These are phyloP conservation scores for Oxystoma pomonae DNA, from an alignment of 2,888 invertebrate species.

Conservation along the genomic window DNA sequence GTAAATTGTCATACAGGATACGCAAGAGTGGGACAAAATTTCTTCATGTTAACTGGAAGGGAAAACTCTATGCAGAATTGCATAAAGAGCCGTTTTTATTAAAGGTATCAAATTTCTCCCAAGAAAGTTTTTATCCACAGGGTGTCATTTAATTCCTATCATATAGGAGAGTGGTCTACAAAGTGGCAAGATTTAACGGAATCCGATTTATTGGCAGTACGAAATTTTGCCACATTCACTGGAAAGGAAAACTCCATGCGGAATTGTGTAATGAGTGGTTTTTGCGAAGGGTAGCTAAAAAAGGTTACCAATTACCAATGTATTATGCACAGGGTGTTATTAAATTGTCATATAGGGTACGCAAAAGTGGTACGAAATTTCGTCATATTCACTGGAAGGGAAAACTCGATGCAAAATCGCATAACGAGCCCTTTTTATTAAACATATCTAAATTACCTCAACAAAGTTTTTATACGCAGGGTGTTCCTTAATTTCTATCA, in stretches of 20 bases:
- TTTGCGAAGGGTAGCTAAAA: slow-evolving; percentile 68
- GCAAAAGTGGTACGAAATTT: too few relatives aligned
- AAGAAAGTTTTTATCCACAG: too few relatives aligned
- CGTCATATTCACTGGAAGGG: too few relatives aligned
- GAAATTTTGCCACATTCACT: slow-evolving; percentile 74
- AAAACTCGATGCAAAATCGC: too few relatives aligned
- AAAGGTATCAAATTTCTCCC: slow-evolving; percentile 67
- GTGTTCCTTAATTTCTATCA: too few relatives aligned
- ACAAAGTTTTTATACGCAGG: too few relatives aligned
- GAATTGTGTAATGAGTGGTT: slow-evolving; percentile 87
- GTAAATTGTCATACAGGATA: too few relatives aligned
- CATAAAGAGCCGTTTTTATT: slow-evolving; percentile 85
- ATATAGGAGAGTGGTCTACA: slow-evolving; percentile 64
- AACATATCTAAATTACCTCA: too few relatives aligned
- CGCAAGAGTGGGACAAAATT: slow-evolving; percentile 67
- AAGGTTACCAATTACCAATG: too few relatives aligned
- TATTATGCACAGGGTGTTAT: too few relatives aligned
- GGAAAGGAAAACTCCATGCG: slow-evolving; percentile 80
- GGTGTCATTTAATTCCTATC: too few relatives aligned
- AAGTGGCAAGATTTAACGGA: slow-evolving; percentile 66
- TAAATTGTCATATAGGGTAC: too few relatives aligned
- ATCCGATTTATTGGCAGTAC: slow-evolving; percentile 65
- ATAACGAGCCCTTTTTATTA: slow-evolving; percentile 78
- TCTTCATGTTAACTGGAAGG: slow-evolving; percentile 80
- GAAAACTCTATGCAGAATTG: slow-evolving; percentile 79